Evolutionary conservation across 2,888 invertebrate genomes (phyloP).

Genomic region (Xestia xanthographa): DNA sequence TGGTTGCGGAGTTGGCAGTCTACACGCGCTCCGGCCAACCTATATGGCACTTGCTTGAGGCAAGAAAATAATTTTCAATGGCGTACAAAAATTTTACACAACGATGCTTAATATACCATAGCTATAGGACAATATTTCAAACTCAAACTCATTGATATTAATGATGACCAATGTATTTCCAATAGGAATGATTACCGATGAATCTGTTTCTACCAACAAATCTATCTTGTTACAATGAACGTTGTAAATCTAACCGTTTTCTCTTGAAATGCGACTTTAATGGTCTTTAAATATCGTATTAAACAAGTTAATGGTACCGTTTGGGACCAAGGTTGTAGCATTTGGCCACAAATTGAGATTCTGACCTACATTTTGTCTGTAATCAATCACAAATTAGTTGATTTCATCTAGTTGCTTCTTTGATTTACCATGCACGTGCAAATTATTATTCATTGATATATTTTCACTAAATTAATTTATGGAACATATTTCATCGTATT

Average conservation of each 20-base stretch:
- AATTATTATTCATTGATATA: background rate
- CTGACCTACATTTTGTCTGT: constrained; percentile 58
- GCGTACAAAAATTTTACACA: background rate
- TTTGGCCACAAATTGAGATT: constrained; percentile 54
- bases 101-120: too few species aligned
- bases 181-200: constrained; percentile 35
- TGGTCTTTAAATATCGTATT: constrained; percentile 61
- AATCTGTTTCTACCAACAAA: constrained; percentile 47
- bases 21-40: too few species aligned
- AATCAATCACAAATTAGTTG: constrained; percentile 51
- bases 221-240: constrained; percentile 55
- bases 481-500: constrained; percentile 14
- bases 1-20: too few species aligned
- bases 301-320: constrained; percentile 58
- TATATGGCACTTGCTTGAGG: background rate
- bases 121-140: constrained; percentile 9
- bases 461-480: constrained; percentile 8
- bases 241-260: constrained; percentile 55
- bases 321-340: constrained; percentile 53
- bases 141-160: constrained; percentile 46
- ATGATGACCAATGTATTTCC: constrained; percentile 34
- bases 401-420: constrained; percentile 26
- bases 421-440: constrained; percentile 1
- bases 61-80: background rate
- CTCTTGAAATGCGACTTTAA: constrained; percentile 62